A percentile compares a stretch with the other conserved stretches of the same genome.
Evolutionary conservation across 1,140 invertebrate genomes (phyloP).

Genomic region (Centruroides sculpturatus): DNA sequence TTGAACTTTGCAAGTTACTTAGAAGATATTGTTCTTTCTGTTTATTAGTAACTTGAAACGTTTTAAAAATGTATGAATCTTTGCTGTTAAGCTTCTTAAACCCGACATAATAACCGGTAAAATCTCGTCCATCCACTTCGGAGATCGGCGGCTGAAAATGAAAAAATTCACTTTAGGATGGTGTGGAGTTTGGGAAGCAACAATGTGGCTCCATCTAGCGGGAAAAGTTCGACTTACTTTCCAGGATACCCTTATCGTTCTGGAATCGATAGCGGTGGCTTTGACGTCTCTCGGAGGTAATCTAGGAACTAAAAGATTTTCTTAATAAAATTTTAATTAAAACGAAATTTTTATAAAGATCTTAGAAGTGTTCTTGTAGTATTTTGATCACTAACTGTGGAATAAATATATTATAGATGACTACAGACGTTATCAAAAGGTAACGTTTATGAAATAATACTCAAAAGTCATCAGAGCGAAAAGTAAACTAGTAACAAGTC

Average conservation of each 20-base stretch:
- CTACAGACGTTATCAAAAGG: neutral
- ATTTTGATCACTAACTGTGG: neutral
- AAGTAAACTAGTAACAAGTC: neutral
- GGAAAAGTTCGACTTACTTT: slow-evolving; percentile 6
- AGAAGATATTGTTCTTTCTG: slow-evolving; percentile 8
- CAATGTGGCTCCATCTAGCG: neutral
- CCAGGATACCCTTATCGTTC: slow-evolving; percentile 14
- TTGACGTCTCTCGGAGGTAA: slow-evolving; percentile 12
- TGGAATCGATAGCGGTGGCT: slow-evolving; percentile 10
- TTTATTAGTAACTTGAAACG: slow-evolving; percentile 50
- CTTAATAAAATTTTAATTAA: neutral
- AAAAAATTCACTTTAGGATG: neutral
- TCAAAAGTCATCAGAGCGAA: neutral
- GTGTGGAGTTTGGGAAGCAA: neutral
- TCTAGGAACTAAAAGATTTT: slow-evolving; percentile 7
- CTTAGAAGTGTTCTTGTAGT: no score
- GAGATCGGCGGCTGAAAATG: slow-evolving; percentile 49
- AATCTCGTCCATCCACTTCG: slow-evolving; percentile 77
- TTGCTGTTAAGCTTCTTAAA: slow-evolving; percentile 41
- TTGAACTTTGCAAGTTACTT: slow-evolving; percentile 26
- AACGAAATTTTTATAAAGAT: no score
- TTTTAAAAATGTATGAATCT: slow-evolving; percentile 25
- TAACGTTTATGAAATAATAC: neutral
- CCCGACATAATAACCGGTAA: slow-evolving; percentile 87
- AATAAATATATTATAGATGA: neutral